phyloP scores from a whole-genome alignment of 1,140 invertebrate genomes.

The Laupala kohalensis region DNA sequence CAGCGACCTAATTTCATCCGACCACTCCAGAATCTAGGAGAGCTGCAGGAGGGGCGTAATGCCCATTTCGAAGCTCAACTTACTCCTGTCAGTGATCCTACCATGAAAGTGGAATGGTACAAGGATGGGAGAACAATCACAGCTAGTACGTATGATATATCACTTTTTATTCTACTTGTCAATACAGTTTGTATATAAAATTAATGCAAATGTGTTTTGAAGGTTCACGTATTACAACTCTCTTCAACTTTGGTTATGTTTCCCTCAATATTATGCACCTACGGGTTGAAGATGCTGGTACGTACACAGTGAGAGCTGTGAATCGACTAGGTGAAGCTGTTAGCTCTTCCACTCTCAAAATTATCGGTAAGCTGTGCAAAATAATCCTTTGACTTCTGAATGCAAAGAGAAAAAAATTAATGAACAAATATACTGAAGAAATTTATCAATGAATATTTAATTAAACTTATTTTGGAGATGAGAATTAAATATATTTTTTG shows the following conservation, averaged over 20 bases:
- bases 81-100: conserved; percentile 88
- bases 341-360: conserved; percentile 61
- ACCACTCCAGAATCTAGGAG: conserved; percentile 72
- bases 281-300: conserved; percentile 83
- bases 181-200: too few species aligned
- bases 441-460: too few species aligned
- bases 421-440: not conserved
- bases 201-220: conserved; percentile 8
- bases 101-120: conserved; percentile 97
- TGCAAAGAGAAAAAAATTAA: not conserved
- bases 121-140: conserved; percentile 89
- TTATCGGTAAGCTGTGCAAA: conserved; percentile 52
- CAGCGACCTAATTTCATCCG: conserved; percentile 80
- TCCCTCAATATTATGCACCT: conserved; percentile 95
- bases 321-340: conserved; percentile 77
- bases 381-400: too few species aligned
- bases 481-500: too few species aligned
- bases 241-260: conserved; percentile 97
- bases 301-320: conserved; percentile 77
- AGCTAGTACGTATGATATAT: conserved; percentile 66
- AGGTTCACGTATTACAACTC: conserved; percentile 83
- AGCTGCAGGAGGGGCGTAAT: conserved; percentile 78
- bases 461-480: too few species aligned
- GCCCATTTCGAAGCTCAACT: conserved; percentile 92
- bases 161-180: too few species aligned